Percentiles rank a stretch among this genome's conserved stretches.
These are phyloP conservation scores for Nansenia antarctica DNA, from an alignment of 2,113 vertebrate species.

Conservation along the genomic window DNA sequence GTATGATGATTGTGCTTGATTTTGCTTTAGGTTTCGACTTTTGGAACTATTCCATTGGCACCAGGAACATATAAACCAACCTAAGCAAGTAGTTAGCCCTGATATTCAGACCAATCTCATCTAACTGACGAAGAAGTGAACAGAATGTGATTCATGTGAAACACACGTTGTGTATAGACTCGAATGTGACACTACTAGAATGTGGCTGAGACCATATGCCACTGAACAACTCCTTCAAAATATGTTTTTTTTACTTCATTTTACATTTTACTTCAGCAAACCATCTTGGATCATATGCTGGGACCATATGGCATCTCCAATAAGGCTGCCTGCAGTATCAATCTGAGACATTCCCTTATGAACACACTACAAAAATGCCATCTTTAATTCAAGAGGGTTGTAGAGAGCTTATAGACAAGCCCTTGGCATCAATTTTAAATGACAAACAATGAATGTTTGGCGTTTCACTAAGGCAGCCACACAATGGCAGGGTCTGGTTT, in stretches of 20 bases:
- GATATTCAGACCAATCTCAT: not conserved
- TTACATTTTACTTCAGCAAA: conserved; percentile 48
- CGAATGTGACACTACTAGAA: no score
- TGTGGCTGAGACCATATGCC: conserved; percentile 64
- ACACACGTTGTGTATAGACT: conserved; percentile 22
- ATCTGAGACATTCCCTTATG: conserved; percentile 43
- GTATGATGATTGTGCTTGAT: not conserved
- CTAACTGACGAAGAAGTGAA: conserved; percentile 1
- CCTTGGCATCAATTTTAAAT: not conserved
- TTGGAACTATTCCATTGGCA: no score
- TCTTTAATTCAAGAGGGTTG: conserved; percentile 22
- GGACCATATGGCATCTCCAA: conserved; percentile 68
- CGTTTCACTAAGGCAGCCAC: no score
- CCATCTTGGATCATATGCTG: conserved; percentile 55
- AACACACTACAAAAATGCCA: conserved; percentile 46
- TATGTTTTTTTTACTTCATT: no score
- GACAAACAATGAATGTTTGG: no score
- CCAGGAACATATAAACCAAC: no score
- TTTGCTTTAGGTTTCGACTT: no score
- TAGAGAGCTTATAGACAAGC: conserved; percentile 1
- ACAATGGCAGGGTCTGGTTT: no score
- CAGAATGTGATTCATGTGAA: conserved; percentile 17
- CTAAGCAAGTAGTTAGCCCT: no score
- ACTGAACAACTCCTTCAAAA: conserved; percentile 26
- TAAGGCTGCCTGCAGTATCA: conserved; percentile 44